phyloP scores from a whole-genome alignment of 2,888 invertebrate species.

The Athalia rosae region DNA sequence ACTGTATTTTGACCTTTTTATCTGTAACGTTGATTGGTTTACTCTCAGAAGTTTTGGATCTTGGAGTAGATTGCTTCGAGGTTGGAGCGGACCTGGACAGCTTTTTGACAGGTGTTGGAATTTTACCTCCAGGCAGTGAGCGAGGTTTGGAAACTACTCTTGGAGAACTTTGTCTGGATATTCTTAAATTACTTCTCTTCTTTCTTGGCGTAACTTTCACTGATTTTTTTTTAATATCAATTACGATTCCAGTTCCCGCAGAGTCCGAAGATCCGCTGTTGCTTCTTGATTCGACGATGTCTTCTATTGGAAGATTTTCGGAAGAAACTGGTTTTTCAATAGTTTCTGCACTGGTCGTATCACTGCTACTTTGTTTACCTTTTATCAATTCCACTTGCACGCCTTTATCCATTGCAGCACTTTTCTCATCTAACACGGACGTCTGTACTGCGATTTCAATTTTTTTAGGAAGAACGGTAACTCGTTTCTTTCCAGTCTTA shows the following conservation, averaged over 20 bases:
- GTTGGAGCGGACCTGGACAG: slow-evolving; percentile 56
- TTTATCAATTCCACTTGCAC: slow-evolving; percentile 56
- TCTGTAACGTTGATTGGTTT: slow-evolving; percentile 30
- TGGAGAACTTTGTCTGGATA: slow-evolving; percentile 50
- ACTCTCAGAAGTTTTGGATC: slow-evolving; percentile 48
- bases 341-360: slow-evolving; percentile 48
- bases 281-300: slow-evolving; percentile 6
- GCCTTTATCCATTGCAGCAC: slow-evolving; percentile 55
- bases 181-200: slow-evolving; percentile 44
- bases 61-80: slow-evolving; percentile 56
- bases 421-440: slow-evolving; percentile 48
- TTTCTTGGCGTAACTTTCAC: slow-evolving; percentile 62
- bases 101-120: slow-evolving; percentile 57
- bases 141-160: slow-evolving; percentile 53
- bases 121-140: slow-evolving; percentile 57
- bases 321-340: background rate
- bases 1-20: slow-evolving; percentile 48
- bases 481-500: slow-evolving; percentile 44
- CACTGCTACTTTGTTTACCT: slow-evolving; percentile 53
- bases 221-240: slow-evolving; percentile 61
- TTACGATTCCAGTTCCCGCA: slow-evolving; percentile 57
- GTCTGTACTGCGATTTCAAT: slow-evolving; percentile 64
- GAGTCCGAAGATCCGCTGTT: slow-evolving; percentile 53
- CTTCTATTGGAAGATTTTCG: slow-evolving; percentile 27
- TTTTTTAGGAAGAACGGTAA: slow-evolving; percentile 48